Conservation (phyloP, 2,888 invertebrate species). For the Limnephilus marmoratus region DNA sequence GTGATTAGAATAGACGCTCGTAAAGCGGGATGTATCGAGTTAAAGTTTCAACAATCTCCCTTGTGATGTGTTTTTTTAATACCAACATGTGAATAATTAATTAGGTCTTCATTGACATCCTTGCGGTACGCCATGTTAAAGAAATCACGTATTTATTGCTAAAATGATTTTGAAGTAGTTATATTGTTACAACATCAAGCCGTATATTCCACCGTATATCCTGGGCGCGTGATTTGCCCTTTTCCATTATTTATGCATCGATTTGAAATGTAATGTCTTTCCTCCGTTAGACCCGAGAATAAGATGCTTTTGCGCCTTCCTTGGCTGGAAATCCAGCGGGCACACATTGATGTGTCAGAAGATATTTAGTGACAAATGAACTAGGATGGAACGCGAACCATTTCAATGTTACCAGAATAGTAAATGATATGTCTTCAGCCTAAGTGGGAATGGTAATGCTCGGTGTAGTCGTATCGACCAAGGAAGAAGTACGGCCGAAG, state of each 20-base stretch:
- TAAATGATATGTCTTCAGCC: constrained; percentile 5
- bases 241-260: constrained; percentile 19
- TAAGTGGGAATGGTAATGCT: constrained; percentile 22
- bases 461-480: not conserved
- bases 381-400: not conserved
- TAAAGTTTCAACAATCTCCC: no score
- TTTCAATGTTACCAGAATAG: constrained; percentile 16
- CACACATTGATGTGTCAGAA: constrained; percentile 23
- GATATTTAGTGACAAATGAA: constrained; percentile 38
- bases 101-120: not conserved
- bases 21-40: no score
- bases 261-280: constrained; percentile 13
- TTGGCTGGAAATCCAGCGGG: constrained; percentile 16
- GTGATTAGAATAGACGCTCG: not conserved
- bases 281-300: constrained; percentile 1
- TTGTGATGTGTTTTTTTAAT: no score
- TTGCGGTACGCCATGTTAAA: not conserved
- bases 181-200: not conserved
- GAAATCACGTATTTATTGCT: not conserved
- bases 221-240: constrained; percentile 18
- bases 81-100: no score
- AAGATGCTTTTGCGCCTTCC: not conserved
- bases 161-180: not conserved
- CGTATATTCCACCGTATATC: not conserved
- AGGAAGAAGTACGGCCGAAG: not conserved